Base-by-base conservation (phyloP, 2,113 vertebrate species). In the Dicentrarchus labrax region DNA sequence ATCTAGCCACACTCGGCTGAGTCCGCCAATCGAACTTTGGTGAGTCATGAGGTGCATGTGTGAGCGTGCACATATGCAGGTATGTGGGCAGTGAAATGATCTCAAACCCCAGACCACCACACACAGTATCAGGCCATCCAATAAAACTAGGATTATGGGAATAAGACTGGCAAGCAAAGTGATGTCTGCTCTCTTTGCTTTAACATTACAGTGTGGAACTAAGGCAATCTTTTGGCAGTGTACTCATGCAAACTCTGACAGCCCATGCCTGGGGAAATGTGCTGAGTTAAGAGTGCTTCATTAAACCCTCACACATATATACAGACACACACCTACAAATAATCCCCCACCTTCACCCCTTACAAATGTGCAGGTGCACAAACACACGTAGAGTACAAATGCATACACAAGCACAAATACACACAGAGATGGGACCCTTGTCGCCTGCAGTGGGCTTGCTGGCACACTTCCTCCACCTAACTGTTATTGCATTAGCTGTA, bases 211-310 rank as follows among this genome's bases (percentile, higher is more conserved):
- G 78, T 21, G 68, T 64, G 71, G 67, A 92, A 86, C 91, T 72
- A 66, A 88, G 48, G 59, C 77, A 84, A 72, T 88, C 70, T 86
- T 88, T 88, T 88, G 77, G 51, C 74, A 72, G 81, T 24, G 53
- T 88, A 39, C 82, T 80, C 76, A 82, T 80, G 51, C 80, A 86
- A 80, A 88, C 62, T 80, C 83, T 85, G 78, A 84, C 81, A 80
- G 85, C 79, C 77, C 75, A 75, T 65, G 74, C 85, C 82, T 54
- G 61, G 74, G 83, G 88, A 87, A 81, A 86, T 88, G 78, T 89
- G 80, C 71, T 76, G 78, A 85, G 82, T 89, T 92, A 80, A 81
- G 60, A 91, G 81, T 72, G 92, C 84, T 86, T 90, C 91, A 93
- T 93, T 91, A 89, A 91, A 86, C 80, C 43, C 60, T 83, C 65